Conservation (phyloP, 2,113 vertebrate genomes). For the Scopus umbretta region DNA sequence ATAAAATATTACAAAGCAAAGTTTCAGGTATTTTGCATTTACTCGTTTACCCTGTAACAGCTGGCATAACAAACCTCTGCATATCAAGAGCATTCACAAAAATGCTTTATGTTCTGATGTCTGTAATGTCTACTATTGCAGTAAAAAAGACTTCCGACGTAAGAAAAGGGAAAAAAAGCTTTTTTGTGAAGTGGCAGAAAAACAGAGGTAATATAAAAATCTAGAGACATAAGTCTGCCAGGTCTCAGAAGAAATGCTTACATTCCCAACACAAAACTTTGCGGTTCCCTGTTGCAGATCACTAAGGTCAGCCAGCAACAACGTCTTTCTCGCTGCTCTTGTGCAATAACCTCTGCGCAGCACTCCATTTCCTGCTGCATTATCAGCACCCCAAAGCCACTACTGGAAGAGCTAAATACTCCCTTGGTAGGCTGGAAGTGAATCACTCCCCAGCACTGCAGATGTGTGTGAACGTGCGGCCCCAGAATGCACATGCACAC, state of each 20-base stretch:
- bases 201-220: not conserved
- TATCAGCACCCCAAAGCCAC: not conserved
- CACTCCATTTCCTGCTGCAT: not conserved
- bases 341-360: not conserved
- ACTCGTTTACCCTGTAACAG: not conserved
- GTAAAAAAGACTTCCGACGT: not conserved
- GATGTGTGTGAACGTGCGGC: conserved; percentile 18
- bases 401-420: not conserved
- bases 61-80: not conserved
- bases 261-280: not conserved
- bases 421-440: not conserved
- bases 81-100: not conserved
- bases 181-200: not conserved
- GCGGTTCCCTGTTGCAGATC: not conserved
- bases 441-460: not conserved
- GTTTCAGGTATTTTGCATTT: not conserved
- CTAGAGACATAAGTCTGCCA: not conserved
- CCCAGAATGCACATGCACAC: not conserved
- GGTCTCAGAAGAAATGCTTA: not conserved
- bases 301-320: not conserved
- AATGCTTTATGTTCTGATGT: not conserved
- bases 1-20: not conserved
- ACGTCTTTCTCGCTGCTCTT: not conserved
- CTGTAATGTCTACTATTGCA: not conserved
- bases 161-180: not conserved